Base-by-base conservation (phyloP, 2,797 vertebrate genomes). In the Melanotaenia pygmaea region DNA sequence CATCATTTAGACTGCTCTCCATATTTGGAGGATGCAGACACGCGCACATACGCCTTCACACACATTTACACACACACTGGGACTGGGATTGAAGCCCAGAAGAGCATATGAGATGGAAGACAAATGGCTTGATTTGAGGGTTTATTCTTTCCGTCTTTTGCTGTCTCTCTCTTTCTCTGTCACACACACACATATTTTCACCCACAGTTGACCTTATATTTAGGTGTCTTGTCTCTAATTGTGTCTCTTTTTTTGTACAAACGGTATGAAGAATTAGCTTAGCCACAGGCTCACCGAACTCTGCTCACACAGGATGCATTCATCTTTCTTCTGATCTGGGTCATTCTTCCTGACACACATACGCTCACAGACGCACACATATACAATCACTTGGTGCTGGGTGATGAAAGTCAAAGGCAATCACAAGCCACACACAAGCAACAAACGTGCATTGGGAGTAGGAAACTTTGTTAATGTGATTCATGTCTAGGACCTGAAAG, bases 341-440 rank as follows among this genome's bases (percentile, higher is more conserved):
- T 87, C 87, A 91, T 74, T 76, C 68, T 71, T 61, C 32, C 74
- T 51, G 28, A 73, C 68, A 79, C 22, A 81, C 72, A 60, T 38
- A 47, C 67, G 14, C 45, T n/a, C 20, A 47, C 45, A 47, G 20
- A n/a, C 20, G 20, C 45, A 47, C 20, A n/a, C 20, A 9, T 67
- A 72, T 50, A 45, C 75, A 59, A 70, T 76, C 80, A 54, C 71
- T 64, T 70, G 35, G 67, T 75, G n/a, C 67, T 62, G 84, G 82
- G 72, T 93, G 90, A 90, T 92, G 90, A 92, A 92, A 92, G 89
- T 82, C 70, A 88, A 87, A 87, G 77, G 91, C 89, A 92, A 91
- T 90, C 88, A 83, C 59, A 76, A 64, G 80, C 81, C 83, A 85
- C 86, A 84, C 77, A 59, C 79, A 69, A 73, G 77, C 82, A 82